Evolutionary conservation across 2,113 vertebrate genomes (phyloP).

Genomic region (Cardinalis cardinalis): DNA sequence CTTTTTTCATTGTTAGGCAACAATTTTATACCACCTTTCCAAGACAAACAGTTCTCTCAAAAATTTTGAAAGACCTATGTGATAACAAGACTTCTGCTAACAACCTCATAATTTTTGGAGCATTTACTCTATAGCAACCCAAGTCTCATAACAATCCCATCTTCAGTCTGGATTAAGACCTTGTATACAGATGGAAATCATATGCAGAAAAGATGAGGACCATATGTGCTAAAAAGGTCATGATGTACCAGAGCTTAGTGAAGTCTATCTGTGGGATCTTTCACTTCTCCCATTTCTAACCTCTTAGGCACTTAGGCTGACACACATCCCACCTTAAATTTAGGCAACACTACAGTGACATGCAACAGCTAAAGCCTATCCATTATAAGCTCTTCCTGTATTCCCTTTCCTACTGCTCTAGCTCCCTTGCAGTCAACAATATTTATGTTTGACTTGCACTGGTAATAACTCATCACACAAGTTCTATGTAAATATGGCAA

Average conservation of each 20-base stretch:
- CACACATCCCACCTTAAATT: not conserved
- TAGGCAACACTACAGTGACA: not conserved
- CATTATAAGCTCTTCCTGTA: not conserved
- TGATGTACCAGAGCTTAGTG: not conserved
- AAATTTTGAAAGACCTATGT: not conserved
- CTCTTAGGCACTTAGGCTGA: not conserved
- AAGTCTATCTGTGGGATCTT: not conserved
- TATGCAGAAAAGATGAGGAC: not conserved
- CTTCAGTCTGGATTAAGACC: not conserved
- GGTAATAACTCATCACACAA: not conserved
- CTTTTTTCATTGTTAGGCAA: not conserved
- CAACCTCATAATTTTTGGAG: not conserved
- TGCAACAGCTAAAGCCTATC: not conserved
- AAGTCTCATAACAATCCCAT: not conserved
- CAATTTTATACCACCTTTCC: not conserved
- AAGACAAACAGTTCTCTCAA: not conserved
- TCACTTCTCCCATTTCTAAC: not conserved
- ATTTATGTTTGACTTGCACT: not conserved
- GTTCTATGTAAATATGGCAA: not conserved
- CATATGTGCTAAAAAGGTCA: not conserved
- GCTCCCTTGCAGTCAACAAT: not conserved
- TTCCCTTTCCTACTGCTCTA: not conserved
- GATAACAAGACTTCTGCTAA: not conserved
- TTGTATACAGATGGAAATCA: not conserved
- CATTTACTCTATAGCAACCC: not conserved